Evolutionary conservation across 35 echinoderm and acorn worm species (phyloP).

Genomic region (Ophiothrix spiculata): DNA sequence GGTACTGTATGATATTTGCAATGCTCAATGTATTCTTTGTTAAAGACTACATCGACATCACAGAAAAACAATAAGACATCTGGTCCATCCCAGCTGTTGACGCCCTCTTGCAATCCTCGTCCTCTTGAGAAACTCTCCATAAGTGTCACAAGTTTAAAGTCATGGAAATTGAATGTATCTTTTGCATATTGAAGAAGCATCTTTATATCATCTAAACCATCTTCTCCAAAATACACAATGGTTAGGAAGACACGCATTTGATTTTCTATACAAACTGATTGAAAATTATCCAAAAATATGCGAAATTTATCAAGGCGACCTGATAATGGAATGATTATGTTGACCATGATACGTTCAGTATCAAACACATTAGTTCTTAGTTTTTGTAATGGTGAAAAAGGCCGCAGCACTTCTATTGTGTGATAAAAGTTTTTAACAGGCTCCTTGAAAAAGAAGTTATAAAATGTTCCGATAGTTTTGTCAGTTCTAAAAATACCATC

Average conservation of each 20-base stretch:
- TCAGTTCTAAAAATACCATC: slow-evolving; percentile 95
- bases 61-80: slow-evolving; percentile 95
- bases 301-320: slow-evolving; percentile 84
- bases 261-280: slow-evolving; percentile 56
- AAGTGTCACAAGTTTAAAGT: slow-evolving; percentile 64
- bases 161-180: slow-evolving; percentile 52
- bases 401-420: slow-evolving; percentile 71
- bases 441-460: slow-evolving; percentile 83
- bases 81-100: slow-evolving; percentile 80
- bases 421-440: slow-evolving; percentile 57
- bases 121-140: slow-evolving; percentile 78
- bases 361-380: slow-evolving; percentile 72
- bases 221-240: slow-evolving; percentile 89
- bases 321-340: slow-evolving; percentile 94
- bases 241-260: slow-evolving; percentile 90
- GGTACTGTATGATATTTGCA: slow-evolving; percentile 87
- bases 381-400: slow-evolving; percentile 88
- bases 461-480: slow-evolving; percentile 78
- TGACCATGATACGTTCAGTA: slow-evolving; percentile 65
- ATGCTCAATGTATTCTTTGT: slow-evolving; percentile 76
- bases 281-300: slow-evolving; percentile 79
- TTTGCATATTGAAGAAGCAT: slow-evolving; percentile 45
- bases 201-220: slow-evolving; percentile 75
- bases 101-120: slow-evolving; percentile 80
- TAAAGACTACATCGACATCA: slow-evolving; percentile 96